A percentile compares a stretch with the other conserved stretches of the same genome.
These are phyloP conservation scores for Cassiopea xamachana DNA, from an alignment of 30 jellyfish, hydroid and myxozoan species.

Conservation along the genomic window DNA sequence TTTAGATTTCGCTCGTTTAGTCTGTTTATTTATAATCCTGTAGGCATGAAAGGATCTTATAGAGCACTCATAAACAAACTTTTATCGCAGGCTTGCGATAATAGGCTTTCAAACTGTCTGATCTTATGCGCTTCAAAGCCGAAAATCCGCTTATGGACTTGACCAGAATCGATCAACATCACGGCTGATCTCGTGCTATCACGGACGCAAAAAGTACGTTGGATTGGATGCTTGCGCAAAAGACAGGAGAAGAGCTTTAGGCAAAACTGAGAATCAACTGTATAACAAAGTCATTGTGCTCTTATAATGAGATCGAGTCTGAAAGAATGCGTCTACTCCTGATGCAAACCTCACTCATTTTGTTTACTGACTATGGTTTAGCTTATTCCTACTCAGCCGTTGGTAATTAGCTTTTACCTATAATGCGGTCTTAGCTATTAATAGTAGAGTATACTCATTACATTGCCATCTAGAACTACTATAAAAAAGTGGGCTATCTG, in stretches of 20 bases:
- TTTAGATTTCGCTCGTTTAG: background rate
- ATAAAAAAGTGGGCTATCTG: too few species aligned
- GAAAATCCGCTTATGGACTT: conserved; percentile 42
- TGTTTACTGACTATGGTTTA: too few species aligned
- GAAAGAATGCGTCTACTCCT: background rate
- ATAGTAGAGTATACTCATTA: too few species aligned
- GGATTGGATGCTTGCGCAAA: background rate
- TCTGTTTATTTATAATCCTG: background rate
- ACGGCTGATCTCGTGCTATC: conserved; percentile 49
- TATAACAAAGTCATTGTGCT: background rate
- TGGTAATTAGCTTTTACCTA: background rate
- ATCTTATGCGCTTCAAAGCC: conserved; percentile 11
- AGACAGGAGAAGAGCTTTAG: background rate
- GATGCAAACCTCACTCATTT: background rate
- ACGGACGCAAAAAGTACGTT: background rate
- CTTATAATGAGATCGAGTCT: background rate
- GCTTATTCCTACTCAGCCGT: background rate
- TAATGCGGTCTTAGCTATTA: too few species aligned
- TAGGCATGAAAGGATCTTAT: background rate
- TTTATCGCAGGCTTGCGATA: conserved; percentile 14
- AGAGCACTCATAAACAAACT: background rate
- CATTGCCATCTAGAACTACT: too few species aligned
- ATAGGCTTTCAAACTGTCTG: conserved; percentile 31
- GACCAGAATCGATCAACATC: conserved; percentile 11
- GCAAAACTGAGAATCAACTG: background rate